These are phyloP conservation scores for Psittacula derbiana DNA, from an alignment of 2,797 vertebrate species.

Conservation along the genomic window DNA sequence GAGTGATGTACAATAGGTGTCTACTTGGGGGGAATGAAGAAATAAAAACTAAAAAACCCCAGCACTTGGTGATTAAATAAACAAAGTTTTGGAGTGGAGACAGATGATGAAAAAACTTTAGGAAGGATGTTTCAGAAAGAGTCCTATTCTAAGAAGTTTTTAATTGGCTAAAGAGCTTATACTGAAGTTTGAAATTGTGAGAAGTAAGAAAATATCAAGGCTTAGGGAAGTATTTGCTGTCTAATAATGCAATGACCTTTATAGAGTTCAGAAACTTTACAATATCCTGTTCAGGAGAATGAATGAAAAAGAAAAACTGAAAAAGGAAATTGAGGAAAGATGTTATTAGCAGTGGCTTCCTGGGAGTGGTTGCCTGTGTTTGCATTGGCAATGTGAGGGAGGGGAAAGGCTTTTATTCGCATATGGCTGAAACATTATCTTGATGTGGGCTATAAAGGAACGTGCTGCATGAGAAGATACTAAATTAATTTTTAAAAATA, in stretches of 20 bases:
- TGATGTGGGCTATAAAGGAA: not conserved
- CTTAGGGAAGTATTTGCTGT: not conserved
- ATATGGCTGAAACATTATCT: not conserved
- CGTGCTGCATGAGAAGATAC: not conserved
- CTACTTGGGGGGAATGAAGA: not conserved
- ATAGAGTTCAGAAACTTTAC: slow-evolving; percentile 12
- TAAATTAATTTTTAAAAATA: not conserved
- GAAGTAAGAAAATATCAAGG: not conserved
- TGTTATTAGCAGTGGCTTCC: not conserved
- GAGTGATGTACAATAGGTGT: not conserved
- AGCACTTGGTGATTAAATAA: not conserved
- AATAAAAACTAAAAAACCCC: not conserved
- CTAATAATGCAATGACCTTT: not conserved
- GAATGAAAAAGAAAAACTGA: not conserved
- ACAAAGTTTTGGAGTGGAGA: not conserved
- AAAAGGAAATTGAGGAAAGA: slow-evolving; percentile 19
- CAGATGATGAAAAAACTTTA: not conserved
- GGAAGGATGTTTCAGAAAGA: not conserved
- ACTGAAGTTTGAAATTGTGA: not conserved
- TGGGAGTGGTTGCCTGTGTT: not conserved
- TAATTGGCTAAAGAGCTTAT: not conserved
- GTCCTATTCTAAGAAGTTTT: not conserved
- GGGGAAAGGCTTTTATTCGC: not conserved
- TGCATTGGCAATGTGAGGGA: not conserved
- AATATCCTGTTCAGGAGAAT: slow-evolving; percentile 17